A percentile compares a stretch with the other conserved stretches of the same genome.
Conservation (phyloP, 2,888 invertebrate species). For the Hyposoter dolosus region DNA sequence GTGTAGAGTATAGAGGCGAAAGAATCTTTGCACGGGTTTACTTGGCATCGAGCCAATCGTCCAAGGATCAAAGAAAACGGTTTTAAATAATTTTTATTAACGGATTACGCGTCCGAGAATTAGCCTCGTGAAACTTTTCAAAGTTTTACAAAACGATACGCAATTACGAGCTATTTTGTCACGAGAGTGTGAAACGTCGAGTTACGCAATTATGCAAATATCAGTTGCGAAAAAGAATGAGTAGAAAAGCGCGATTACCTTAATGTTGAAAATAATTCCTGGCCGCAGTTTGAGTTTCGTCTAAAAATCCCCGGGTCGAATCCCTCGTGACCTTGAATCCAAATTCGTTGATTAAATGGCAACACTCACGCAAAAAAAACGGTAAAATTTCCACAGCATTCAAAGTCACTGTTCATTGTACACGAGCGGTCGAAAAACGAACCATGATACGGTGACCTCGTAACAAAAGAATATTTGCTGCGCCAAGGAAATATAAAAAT, state of each 20-base stretch:
- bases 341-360: constrained; percentile 49
- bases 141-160: background rate
- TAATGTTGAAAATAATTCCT: background rate
- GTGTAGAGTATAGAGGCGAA: constrained; percentile 9
- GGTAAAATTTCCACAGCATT: constrained; percentile 66
- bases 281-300: constrained; percentile 8
- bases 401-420: constrained; percentile 70
- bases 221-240: background rate
- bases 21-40: constrained; percentile 32
- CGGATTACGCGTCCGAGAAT: background rate
- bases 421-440: constrained; percentile 19
- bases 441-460: background rate
- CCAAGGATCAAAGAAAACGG: constrained; percentile 17
- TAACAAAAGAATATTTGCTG: constrained; percentile 1
- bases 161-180: no score
- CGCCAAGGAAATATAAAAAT: background rate
- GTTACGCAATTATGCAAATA: background rate
- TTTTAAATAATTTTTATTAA: constrained; percentile 4
- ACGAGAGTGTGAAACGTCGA: background rate
- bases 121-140: background rate
- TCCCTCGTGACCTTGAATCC: constrained; percentile 55
- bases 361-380: constrained; percentile 61
- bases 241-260: constrained; percentile 15
- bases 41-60: constrained; percentile 46
- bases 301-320: background rate